Evolutionary conservation across 2,113 vertebrate species (phyloP), one percentile per base, ranked within the genome.

Genomic region (Perca schrenkii): DNA sequence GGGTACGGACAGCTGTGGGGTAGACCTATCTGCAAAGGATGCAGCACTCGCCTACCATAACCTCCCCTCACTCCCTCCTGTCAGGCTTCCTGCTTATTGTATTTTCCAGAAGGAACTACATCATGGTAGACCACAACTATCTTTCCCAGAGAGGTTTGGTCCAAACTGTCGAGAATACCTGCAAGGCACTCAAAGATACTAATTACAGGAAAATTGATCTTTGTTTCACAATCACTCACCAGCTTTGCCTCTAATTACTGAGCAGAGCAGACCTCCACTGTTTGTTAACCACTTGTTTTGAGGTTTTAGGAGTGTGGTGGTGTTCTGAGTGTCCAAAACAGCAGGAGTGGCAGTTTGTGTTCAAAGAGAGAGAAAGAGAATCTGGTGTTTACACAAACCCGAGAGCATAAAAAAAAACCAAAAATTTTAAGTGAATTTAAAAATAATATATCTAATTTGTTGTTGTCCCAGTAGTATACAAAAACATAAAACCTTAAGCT

Each of bases 181-280:
- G 43, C 76, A 67, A 84, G 91, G 83, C 83, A 65, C 72, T 77
- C 19, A 14, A 46, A 75, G 40, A 81, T 71, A 79, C 46, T 88
- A 82, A 88, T 91, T 89, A 92, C 71, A 85, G 77, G 74, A 79
- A 81, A 84, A 83, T 80, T 75, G 49, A 66, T 72, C 82, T 85
- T 86, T 87, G 80, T 86, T 90, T 87, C 53, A 75, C 52, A 74
- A 62, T 86, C 85, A 68, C 79, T 86, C 83, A 74, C 56, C 82
- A 53, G 81, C 57, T 68, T 67, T 12, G 16, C 66, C 81, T 86
- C 67, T 92, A 89, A 91, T 90, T 76, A 89, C 68, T 88, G 63
- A 78, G 89, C 50, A 61, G 54, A 69, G 69, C 76, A 73, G 57
- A 76, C 15, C 61, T 80, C 34, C 54, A n/a, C 58, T 74, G 71